Percentiles rank a stretch among this genome's conserved stretches.
These are phyloP conservation scores for Hemitrygon akajei DNA, from an alignment of 2,797 vertebrate species.

Conservation along the genomic window DNA sequence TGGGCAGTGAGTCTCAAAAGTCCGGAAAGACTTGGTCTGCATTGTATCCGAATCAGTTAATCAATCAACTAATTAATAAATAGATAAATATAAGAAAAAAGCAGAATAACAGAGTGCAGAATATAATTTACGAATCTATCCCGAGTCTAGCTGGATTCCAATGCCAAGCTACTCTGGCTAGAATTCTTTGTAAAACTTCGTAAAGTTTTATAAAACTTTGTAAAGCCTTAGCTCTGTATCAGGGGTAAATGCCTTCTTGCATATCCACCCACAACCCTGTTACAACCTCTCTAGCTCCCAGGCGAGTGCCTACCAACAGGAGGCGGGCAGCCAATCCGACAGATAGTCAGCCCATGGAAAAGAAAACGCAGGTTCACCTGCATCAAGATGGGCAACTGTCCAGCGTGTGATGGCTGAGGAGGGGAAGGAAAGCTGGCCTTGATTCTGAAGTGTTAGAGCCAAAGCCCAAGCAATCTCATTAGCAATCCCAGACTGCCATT, in stretches of 20 bases:
- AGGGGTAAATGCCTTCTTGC: neutral
- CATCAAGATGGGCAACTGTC: neutral
- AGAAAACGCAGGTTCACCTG: neutral
- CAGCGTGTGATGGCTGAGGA: neutral
- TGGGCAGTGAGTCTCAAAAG: too few relatives aligned
- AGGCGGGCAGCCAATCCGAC: neutral
- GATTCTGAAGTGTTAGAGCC: neutral
- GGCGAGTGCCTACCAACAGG: neutral
- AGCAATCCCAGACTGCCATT: neutral
- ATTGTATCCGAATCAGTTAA: too few relatives aligned
- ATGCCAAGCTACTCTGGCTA: neutral
- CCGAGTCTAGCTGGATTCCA: neutral
- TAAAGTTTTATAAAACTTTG: neutral
- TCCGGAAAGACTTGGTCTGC: too few relatives aligned
- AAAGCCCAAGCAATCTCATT: neutral
- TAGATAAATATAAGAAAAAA: too few relatives aligned
- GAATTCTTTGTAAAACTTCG: neutral
- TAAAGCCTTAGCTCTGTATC: neutral
- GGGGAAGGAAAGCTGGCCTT: neutral
- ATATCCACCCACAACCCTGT: neutral
- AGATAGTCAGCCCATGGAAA: neutral
- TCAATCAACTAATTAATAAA: too few relatives aligned
- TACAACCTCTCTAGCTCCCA: neutral
- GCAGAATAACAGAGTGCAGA: too few relatives aligned
- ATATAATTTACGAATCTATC: too few relatives aligned